A percentile compares a stretch with the other conserved stretches of the same genome.
phyloP scores from a whole-genome alignment of 2,797 vertebrate species.

The Anolis apletophallus region DNA sequence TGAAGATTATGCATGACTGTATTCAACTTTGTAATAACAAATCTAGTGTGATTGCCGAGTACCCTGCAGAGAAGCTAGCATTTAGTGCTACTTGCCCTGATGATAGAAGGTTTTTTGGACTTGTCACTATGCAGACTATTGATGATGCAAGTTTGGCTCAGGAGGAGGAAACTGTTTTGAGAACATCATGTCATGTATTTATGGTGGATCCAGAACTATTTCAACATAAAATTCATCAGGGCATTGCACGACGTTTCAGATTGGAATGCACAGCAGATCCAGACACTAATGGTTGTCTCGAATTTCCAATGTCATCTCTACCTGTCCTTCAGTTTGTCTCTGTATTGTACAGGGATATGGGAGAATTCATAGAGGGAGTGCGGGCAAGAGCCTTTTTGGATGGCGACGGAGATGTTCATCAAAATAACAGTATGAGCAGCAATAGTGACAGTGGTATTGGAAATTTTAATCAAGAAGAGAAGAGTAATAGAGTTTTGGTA shows the following conservation, averaged over 20 bases:
- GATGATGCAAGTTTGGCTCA: constrained; percentile 82
- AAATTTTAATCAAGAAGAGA: constrained; percentile 94
- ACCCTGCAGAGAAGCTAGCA: constrained; percentile 95
- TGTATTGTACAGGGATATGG: constrained; percentile 96
- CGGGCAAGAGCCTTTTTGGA: constrained; percentile 93
- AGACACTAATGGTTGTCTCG: constrained; percentile 93
- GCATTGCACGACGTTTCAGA: constrained; percentile 89
- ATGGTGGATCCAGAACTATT: constrained; percentile 97
- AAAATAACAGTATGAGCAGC: constrained; percentile 97
- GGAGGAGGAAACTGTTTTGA: constrained; percentile 86
- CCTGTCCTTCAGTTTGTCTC: constrained; percentile 96
- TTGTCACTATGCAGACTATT: constrained; percentile 94
- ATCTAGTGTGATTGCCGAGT: constrained; percentile 88
- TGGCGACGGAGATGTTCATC: constrained; percentile 84
- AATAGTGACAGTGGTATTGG: constrained; percentile 98
- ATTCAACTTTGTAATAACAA: constrained; percentile 91
- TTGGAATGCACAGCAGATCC: constrained; percentile 96
- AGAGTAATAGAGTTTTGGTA: constrained; percentile 90
- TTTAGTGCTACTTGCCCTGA: constrained; percentile 98
- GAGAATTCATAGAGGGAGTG: constrained; percentile 94
- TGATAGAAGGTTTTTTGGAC: constrained; percentile 93
- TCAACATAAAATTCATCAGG: constrained; percentile 91
- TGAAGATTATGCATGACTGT: constrained; percentile 96
- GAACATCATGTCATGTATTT: constrained; percentile 98
- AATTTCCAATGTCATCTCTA: constrained; percentile 94